These are phyloP conservation scores for Boleophthalmus pectinirostris DNA, from an alignment of 2,113 vertebrate species.

Conservation along the genomic window DNA sequence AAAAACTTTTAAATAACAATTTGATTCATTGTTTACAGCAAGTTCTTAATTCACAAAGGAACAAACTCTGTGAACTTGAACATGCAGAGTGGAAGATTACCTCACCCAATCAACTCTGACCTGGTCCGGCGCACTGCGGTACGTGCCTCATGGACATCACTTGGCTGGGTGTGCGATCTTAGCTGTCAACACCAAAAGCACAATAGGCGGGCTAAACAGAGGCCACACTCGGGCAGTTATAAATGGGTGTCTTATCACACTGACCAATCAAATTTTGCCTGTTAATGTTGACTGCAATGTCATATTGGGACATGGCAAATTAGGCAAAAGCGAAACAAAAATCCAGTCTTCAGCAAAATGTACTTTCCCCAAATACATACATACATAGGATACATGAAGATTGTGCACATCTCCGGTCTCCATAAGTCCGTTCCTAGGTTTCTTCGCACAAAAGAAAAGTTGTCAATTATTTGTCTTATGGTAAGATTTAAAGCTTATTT, in stretches of 20 bases:
- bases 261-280: constrained; percentile 34
- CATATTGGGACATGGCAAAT: not conserved
- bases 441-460: no score
- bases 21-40: not conserved
- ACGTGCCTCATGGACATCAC: constrained; percentile 25
- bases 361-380: constrained; percentile 9
- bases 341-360: constrained; percentile 2
- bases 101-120: constrained; percentile 22
- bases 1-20: not conserved
- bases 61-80: constrained; percentile 1
- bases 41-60: not conserved
- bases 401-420: not conserved
- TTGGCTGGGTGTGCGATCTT: constrained; percentile 27
- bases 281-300: constrained; percentile 25
- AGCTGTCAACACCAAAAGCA: constrained; percentile 19
- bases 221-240: not conserved
- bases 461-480: no score
- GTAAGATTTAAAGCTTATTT: not conserved
- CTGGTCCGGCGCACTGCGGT: not conserved
- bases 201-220: constrained; percentile 13
- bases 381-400: not conserved
- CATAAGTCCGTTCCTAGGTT: no score
- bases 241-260: constrained; percentile 44
- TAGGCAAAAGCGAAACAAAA: constrained; percentile 19
- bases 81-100: not conserved